Conservation (phyloP, 1,140 invertebrate genomes). For the Drosophila mayri region DNA sequence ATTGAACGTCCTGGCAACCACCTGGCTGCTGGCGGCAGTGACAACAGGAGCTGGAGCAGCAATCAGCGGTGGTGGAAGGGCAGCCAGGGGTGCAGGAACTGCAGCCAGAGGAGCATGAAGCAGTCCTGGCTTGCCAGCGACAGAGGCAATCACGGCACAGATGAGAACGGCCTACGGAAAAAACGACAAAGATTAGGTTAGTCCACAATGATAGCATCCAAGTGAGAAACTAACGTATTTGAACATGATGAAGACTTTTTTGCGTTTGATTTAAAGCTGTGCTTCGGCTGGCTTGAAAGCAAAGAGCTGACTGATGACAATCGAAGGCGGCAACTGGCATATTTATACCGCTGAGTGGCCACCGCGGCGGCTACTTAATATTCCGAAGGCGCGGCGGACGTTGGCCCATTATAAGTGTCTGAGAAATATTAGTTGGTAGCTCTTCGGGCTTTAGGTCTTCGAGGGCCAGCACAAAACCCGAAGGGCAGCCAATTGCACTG, state of each 20-base stretch:
- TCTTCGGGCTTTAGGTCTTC: conserved; percentile 48
- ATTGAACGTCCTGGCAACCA: conserved; percentile 85
- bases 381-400: conserved; percentile 30
- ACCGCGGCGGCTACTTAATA: conserved; percentile 50
- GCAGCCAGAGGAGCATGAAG: conserved; percentile 72
- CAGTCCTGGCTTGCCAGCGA: conserved; percentile 79
- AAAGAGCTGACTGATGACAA: conserved; percentile 63
- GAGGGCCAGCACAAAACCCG: conserved; percentile 66
- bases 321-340: conserved; percentile 34
- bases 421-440: conserved; percentile 47
- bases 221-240: conserved; percentile 73
- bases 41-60: conserved; percentile 82
- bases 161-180: conserved; percentile 58
- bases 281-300: conserved; percentile 46
- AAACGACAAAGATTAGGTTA: background rate
- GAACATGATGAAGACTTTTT: conserved; percentile 64
- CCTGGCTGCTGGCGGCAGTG: conserved; percentile 85
- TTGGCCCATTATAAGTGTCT: conserved; percentile 69
- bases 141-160: conserved; percentile 81
- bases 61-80: conserved; percentile 38
- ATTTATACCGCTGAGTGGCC: conserved; percentile 60
- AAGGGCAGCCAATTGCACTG: conserved; percentile 65
- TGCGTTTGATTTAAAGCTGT: conserved; percentile 30
- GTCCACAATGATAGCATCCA: background rate
- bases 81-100: conserved; percentile 15